Base-by-base conservation (phyloP, 2,888 invertebrate genomes). In the Leptopilina myrica region DNA sequence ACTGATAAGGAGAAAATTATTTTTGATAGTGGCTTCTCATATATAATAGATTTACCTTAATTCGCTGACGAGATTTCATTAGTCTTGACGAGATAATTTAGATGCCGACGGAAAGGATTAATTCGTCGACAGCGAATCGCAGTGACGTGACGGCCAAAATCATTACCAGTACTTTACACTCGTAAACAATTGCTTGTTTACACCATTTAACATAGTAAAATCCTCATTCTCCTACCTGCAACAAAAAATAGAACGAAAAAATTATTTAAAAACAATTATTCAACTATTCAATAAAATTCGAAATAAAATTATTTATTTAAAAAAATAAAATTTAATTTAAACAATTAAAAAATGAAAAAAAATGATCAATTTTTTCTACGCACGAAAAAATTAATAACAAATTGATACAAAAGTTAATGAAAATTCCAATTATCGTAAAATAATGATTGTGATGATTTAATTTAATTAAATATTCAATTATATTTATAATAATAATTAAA, bases 11-110 rank as follows among this genome's bases (percentile, higher is more conserved):
- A 14, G 15, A 9, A 67, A 5, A 67, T 67, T 20, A 49, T 67
- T 46, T 20, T 15, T 46, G 20, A 20, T 9, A 26, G 26, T 4
- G 12, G 7, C 7, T 33, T 33, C 33, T 3, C 33, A 8, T 43
- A 5, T 14, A 69, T 67, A 67, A 67, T 67, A 46, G 49, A 12
- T 67, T 67, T 67, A 67, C 46, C 67, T 53, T 69, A 69, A 43
- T 53, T 67, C 46, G 49, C 26, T 14, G 40, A 65, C 59, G 76
- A 81, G 80, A 76, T 64, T 82, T 83, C 78, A 81, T 85, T 85
- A 86, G 81, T 82, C 83, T 84, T 84, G 85, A 81, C 81, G 80
- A 84, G 83, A 83, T 83, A 83, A 86, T 85, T 85, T 85, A 84
- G 84, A 81, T 83, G 80, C 75, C 83, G 79, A 79, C 84, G 81